Evolutionary conservation across 2,113 vertebrate species (phyloP).

Genomic region (Sakesphorus luctuosus): DNA sequence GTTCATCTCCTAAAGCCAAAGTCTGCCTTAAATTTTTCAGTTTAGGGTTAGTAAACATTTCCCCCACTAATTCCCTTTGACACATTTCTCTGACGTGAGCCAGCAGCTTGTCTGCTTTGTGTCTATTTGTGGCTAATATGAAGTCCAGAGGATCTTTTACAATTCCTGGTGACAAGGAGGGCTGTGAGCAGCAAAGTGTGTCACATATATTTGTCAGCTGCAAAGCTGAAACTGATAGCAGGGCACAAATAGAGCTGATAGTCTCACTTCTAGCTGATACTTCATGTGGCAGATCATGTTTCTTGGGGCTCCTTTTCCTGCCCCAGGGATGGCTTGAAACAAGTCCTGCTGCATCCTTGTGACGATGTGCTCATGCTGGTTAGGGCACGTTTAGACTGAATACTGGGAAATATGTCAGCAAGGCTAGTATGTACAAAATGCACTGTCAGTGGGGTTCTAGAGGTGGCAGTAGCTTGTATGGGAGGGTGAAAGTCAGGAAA

Average conservation of each 20-base stretch:
- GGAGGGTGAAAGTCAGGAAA: neutral
- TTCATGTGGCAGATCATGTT: neutral
- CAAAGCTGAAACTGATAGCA: neutral
- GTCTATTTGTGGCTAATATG: neutral
- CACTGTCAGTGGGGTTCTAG: neutral
- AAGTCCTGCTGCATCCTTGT: neutral
- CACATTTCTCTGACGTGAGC: neutral
- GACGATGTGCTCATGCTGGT: neutral
- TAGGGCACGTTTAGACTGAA: neutral
- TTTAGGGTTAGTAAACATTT: neutral
- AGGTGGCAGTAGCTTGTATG: neutral
- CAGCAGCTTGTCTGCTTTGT: neutral
- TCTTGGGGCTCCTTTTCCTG: neutral
- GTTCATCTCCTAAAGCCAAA: neutral
- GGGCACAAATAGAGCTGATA: neutral
- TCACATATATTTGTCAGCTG: neutral
- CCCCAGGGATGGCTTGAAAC: neutral
- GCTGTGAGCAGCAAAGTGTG: neutral
- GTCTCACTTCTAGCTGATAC: neutral
- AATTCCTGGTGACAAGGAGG: neutral
- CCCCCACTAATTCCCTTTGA: neutral
- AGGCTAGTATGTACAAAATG: neutral
- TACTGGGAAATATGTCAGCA: neutral
- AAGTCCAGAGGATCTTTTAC: neutral
- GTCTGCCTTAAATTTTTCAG: neutral